Base-by-base conservation (phyloP, 2,797 vertebrate species). In the Margarornis squamiger region DNA sequence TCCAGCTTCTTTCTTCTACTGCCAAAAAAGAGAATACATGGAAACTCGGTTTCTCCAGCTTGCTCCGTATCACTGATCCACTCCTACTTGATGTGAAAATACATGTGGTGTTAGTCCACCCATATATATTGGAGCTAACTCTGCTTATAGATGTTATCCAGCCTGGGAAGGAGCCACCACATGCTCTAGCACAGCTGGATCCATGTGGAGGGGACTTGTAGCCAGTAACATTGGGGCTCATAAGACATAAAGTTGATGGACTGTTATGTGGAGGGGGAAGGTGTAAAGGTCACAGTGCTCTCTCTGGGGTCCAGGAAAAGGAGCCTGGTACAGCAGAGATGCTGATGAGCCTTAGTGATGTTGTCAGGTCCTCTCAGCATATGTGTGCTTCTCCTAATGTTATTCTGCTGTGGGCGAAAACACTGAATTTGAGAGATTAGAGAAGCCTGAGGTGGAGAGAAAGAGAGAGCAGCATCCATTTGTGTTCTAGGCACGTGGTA, bases 261-360 rank as follows among this genome's bases (percentile, higher is more conserved):
- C 10, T 59, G 38, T 17, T 57, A 3, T 0, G 0, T 38, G 38
- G 43, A 84, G 18, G 8, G 24, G 43, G 59, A 32, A 61, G 38
- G 23, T 57, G 63, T 21, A 38, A 68, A 84, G 38, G 36, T 32
- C 12, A 11, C 34, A 66, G 3, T 54, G 34, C 15, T 45, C 8
- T 88, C 5, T 5, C 14, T 0, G 0, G 59, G 30, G 39, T n/a
- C 39, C 34, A 9, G 29, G 36, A 39, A 43, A 84, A 14, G 65
- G 38, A 89, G 34, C n/a, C 39, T 73, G 21, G 23, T 82, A 38
- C 48, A 77, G 41, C 19, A 18, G 23, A 43, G 76, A 30, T 90
- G 48, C 24, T 74, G 15, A 85, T 0, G 0, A 95, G 66, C 43
- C 48, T 59, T 29, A 57, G 59, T 66, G 75, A 36, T 0, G 8